Evolutionary conservation across 2,797 vertebrate genomes (phyloP), one percentile per base, ranked within the genome.

Genomic region (Mastacembelus armatus): DNA sequence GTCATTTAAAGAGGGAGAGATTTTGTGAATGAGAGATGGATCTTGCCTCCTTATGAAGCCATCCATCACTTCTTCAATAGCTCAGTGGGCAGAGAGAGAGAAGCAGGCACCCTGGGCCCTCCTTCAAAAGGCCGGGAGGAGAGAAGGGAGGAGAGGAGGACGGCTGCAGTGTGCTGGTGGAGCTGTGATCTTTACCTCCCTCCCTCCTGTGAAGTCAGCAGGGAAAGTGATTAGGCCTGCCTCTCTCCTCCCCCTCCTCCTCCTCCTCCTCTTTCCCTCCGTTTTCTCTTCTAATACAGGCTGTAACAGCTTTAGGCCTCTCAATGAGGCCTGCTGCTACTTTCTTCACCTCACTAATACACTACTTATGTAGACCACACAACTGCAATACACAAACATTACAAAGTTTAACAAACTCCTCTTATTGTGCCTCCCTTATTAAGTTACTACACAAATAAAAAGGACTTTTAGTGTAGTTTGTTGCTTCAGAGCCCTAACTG

Each of bases 221-320:
- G 90, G 90, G 91, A 94, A 94, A 94, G 93, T 94, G 91, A 93
- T 94, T 91, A 92, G 85, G 71, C 83, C 83, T 51, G 71, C 73
- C 68, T 60, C 74, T 66, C 56, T 78, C 55, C 80, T 78, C 84
- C 83, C 78, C 73, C 83, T 86, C 80, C 89, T 79, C 82, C 89
- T 77, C 79, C 64, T 72, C 32, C 43, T 55, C 38, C 54, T 27
- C 15, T 43, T 65, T 63, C 48, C 79, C 69, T 77, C 76, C 82
- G 62, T 82, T 78, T 82, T 71, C 9, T 54, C 39, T 56, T 79
- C 27, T 22, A 49, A 66, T 62, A 14, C 60, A 68, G 62, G 60
- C 74, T 78, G 60, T 68, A 69, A 82, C 56, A 58, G 59, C 82
- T 81, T 44, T 40, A 8, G 18, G 39, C 38, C 71, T 71, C 60